phyloP scores from a whole-genome alignment of 2,888 invertebrate species.

The Drosophila cognata region DNA sequence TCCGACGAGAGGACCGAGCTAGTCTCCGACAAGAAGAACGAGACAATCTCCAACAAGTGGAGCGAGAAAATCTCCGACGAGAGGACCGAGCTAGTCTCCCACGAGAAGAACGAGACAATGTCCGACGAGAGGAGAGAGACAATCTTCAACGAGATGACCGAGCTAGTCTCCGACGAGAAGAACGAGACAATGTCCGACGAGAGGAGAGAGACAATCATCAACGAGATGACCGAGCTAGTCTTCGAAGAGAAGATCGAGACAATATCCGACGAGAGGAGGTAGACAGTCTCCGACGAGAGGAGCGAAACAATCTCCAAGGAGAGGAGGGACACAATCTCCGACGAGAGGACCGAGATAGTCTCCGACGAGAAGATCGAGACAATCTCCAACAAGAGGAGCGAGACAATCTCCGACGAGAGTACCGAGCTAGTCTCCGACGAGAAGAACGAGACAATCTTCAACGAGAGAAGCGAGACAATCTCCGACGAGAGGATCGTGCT shows the following conservation, averaged over 20 bases:
- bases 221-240: not conserved
- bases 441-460: not conserved
- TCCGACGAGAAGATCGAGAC: not conserved
- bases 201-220: not conserved
- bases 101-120: not conserved
- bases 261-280: not conserved
- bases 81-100: fast-evolving
- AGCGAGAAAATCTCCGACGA: not conserved
- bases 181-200: not conserved
- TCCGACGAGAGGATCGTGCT: not conserved
- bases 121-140: not conserved
- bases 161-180: not conserved
- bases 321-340: not conserved
- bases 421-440: not conserved
- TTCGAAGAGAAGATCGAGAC: not conserved
- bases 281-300: not conserved
- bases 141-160: not conserved
- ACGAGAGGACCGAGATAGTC: not conserved
- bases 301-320: not conserved
- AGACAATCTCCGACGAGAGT: not conserved
- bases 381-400: not conserved
- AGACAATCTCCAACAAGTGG: not conserved
- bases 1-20: not conserved
- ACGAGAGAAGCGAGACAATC: not conserved
- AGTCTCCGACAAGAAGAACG: not conserved